Conservation (phyloP, 2,888 invertebrate genomes). For the Xestoiulus laeticollis region DNA sequence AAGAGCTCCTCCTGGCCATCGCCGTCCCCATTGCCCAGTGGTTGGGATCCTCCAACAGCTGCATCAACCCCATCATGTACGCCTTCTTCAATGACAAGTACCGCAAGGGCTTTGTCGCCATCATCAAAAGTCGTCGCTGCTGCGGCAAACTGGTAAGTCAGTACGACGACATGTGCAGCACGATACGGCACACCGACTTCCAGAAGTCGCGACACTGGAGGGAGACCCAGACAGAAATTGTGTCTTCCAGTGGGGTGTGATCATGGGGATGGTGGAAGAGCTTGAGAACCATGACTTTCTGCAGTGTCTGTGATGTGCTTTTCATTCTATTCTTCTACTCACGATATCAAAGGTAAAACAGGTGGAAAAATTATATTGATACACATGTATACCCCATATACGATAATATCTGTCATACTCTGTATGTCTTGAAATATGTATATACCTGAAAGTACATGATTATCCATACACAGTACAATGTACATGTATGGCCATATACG, state of each 20-base stretch:
- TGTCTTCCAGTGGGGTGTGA: slow-evolving; percentile 6
- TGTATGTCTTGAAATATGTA: not conserved
- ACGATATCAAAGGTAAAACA: not conserved
- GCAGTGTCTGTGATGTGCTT: not conserved
- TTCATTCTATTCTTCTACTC: no score
- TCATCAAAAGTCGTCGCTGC: slow-evolving; percentile 84
- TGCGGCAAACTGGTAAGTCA: slow-evolving; percentile 70
- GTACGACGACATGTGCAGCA: slow-evolving; percentile 52
- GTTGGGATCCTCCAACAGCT: slow-evolving; percentile 93
- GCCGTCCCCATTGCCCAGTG: slow-evolving; percentile 90
- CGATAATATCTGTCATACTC: no score
- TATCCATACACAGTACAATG: no score
- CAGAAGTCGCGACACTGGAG: slow-evolving; percentile 55
- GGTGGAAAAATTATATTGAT: not conserved
- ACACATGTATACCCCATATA: not conserved
- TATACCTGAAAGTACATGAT: no score
- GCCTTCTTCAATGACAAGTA: slow-evolving; percentile 96
- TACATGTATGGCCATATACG: no score
- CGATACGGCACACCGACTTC: slow-evolving; percentile 53
- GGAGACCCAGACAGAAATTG: slow-evolving; percentile 49
- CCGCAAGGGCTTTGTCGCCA: slow-evolving; percentile 86
- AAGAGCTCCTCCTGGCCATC: slow-evolving; percentile 57
- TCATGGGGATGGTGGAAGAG: not conserved
- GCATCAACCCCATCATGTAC: slow-evolving; percentile 93
- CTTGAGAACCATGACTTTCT: not conserved